Conservation (phyloP, 2,888 invertebrate genomes). For the Laspeyria flexula region DNA sequence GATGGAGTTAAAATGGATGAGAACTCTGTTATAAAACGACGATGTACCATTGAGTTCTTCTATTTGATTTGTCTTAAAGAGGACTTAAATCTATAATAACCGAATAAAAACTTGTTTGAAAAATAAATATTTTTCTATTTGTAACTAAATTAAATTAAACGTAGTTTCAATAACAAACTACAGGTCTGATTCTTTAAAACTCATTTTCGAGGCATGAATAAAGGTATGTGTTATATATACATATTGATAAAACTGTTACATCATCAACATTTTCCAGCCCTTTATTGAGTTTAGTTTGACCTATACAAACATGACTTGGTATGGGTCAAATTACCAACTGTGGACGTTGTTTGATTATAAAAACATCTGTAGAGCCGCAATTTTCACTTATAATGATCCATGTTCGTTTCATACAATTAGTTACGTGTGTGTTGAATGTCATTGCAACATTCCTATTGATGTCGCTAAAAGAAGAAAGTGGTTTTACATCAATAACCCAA, state of each 20-base stretch:
- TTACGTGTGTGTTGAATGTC: conserved; percentile 16
- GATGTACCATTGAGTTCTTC: too few species aligned
- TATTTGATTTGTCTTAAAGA: too few species aligned
- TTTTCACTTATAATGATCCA: conserved; percentile 2
- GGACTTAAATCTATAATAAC: too few species aligned
- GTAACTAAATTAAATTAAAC: too few species aligned
- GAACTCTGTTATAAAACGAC: too few species aligned
- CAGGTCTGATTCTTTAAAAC: too few species aligned
- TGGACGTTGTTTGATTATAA: conserved; percentile 20
- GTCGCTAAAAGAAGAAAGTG: conserved; percentile 58
- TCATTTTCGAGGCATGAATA: too few species aligned
- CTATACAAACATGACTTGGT: conserved; percentile 31
- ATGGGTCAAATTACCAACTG: conserved; percentile 24
- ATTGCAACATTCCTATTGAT: conserved; percentile 42
- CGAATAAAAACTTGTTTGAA: too few species aligned
- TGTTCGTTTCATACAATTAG: not conserved
- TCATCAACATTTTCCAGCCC: conserved; percentile 20
- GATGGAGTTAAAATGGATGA: too few species aligned
- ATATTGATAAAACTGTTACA: conserved; percentile 12
- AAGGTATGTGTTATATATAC: not conserved
- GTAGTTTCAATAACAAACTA: too few species aligned
- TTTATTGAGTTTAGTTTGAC: conserved; percentile 34
- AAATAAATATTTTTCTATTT: too few species aligned
- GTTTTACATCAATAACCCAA: conserved; percentile 66
- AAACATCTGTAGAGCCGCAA: conserved; percentile 12